Conservation (phyloP, 1,140 invertebrate genomes). For the Aphelinus certus region DNA sequence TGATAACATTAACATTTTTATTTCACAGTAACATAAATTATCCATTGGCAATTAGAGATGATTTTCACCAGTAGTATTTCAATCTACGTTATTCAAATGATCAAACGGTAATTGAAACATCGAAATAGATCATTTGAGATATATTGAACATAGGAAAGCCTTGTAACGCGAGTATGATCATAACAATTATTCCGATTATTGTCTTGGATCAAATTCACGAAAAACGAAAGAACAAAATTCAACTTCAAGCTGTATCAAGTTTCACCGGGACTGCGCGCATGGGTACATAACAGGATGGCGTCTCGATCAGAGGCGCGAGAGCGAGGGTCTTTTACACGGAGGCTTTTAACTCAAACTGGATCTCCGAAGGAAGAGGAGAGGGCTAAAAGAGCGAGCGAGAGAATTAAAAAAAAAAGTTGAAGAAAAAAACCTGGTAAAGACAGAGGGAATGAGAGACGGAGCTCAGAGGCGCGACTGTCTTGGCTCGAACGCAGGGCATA, state of each 20-base stretch:
- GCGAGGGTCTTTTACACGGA: background rate
- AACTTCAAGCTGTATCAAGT: slow-evolving; percentile 11
- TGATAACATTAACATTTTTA: too few species aligned
- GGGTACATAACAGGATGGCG: background rate
- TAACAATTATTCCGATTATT: background rate
- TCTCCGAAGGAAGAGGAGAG: background rate
- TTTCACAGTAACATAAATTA: too few species aligned
- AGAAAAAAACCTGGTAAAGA: too few species aligned
- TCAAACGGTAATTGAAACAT: too few species aligned
- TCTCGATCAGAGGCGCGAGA: slow-evolving; percentile 5
- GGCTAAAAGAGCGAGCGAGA: slow-evolving; percentile 9
- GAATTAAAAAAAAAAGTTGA: background rate
- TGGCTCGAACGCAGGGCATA: background rate
- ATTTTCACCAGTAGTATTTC: too few species aligned
- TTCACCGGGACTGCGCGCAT: background rate
- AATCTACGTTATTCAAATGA: too few species aligned
- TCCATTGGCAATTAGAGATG: too few species aligned
- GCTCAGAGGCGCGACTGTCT: background rate
- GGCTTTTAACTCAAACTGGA: slow-evolving; percentile 31
- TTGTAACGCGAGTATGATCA: too few species aligned
- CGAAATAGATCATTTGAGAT: too few species aligned
- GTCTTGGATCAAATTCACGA: background rate
- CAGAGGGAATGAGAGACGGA: background rate
- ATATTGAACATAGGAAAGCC: too few species aligned
- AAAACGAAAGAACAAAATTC: slow-evolving; percentile 1